Conservation (phyloP, 2,797 vertebrate genomes). For the Liasis olivaceus region DNA sequence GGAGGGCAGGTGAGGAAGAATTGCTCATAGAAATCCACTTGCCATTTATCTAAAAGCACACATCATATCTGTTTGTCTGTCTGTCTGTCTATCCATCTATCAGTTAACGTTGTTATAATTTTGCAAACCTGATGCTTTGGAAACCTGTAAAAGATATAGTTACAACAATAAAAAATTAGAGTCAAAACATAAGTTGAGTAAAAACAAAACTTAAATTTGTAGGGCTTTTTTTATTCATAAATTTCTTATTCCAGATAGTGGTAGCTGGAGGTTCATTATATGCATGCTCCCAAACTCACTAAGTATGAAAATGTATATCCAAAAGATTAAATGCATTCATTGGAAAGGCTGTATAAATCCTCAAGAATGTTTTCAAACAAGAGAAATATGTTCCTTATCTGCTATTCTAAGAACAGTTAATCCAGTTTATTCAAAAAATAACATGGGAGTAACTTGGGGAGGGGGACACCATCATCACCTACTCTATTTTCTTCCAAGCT, state of each 20-base stretch:
- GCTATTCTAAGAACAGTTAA: slow-evolving; percentile 72
- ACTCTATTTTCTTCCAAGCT: slow-evolving; percentile 44
- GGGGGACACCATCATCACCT: slow-evolving; percentile 28
- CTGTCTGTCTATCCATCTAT: neutral
- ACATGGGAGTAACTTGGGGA: slow-evolving; percentile 62
- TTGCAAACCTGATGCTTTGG: slow-evolving; percentile 10
- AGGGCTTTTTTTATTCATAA: slow-evolving; percentile 13
- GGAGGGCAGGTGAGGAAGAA: slow-evolving; percentile 34
- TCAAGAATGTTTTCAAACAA: slow-evolving; percentile 50
- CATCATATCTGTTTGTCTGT: slow-evolving; percentile 41
- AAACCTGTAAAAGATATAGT: slow-evolving; percentile 24
- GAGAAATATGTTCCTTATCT: slow-evolving; percentile 67
- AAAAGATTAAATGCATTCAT: slow-evolving; percentile 39
- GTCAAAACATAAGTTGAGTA: slow-evolving; percentile 24
- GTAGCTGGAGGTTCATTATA: slow-evolving; percentile 38
- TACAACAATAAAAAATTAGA: slow-evolving; percentile 50
- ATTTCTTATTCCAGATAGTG: slow-evolving; percentile 33
- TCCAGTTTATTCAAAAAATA: slow-evolving; percentile 70
- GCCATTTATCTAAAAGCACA: slow-evolving; percentile 48
- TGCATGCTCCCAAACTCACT: neutral
- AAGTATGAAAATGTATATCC: slow-evolving; percentile 42
- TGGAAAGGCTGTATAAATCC: slow-evolving; percentile 44
- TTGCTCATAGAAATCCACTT: slow-evolving; percentile 64
- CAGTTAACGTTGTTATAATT: slow-evolving; percentile 33
- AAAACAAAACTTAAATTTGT: slow-evolving; percentile 38